These are phyloP conservation scores for Coreius guichenoti DNA, from an alignment of 2,797 vertebrate genomes.

Conservation along the genomic window DNA sequence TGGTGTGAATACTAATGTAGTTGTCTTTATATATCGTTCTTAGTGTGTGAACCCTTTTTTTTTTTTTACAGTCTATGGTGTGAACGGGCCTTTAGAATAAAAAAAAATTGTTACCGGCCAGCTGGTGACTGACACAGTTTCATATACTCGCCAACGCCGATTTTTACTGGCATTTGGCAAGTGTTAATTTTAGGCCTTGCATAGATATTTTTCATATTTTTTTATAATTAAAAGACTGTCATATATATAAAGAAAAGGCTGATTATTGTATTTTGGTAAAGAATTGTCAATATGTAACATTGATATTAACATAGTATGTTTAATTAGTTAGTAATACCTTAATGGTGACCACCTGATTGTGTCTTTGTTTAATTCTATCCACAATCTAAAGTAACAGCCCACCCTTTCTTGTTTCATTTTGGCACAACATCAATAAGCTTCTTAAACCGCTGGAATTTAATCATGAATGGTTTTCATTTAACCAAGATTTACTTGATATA, in stretches of 20 bases:
- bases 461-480: constrained; percentile 23
- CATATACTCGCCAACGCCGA: no score
- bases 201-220: neutral
- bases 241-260: neutral
- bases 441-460: neutral
- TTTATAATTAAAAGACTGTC: neutral
- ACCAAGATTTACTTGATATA: constrained; percentile 22
- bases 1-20: no score
- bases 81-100: no score
- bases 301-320: neutral
- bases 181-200: no score
- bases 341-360: neutral
- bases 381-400: neutral
- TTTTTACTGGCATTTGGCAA: no score
- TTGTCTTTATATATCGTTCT: no score
- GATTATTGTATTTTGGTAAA: neutral
- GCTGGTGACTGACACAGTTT: no score
- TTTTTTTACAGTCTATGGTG: no score
- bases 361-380: neutral
- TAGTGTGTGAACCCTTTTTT: no score
- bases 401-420: neutral
- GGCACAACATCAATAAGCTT: neutral
- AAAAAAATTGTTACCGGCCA: no score
- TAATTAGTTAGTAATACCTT: neutral
- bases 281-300: neutral